Base-by-base conservation (phyloP, 1,140 invertebrate genomes). In the Heliconius eleuchia region DNA sequence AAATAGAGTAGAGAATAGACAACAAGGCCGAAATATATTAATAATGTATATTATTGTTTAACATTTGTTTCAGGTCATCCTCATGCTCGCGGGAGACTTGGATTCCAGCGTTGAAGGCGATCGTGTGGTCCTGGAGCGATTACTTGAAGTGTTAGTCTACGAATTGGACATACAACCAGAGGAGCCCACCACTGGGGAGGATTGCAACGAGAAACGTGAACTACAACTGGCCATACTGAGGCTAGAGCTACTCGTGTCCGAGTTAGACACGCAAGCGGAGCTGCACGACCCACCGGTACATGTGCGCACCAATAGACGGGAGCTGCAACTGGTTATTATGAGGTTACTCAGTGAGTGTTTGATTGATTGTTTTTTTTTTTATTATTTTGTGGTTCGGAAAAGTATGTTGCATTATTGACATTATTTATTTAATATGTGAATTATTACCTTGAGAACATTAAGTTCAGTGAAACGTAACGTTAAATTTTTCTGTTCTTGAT, bases 41-140 rank as follows among this genome's bases (percentile, higher is more conserved):
- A 34, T 71, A 34, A 19, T 23, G 37, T 80, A 37, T 16, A 46
- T 16, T 16, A 46, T 46, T 4, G 4, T 1, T 16, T 0, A 46
- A 46, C 13, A 4, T 5, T 80, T 70, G 71, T 78, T 71, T 11
- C 84, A 98, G 97, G 97, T 98, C 6, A 95, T 99, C 5, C 95
- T 99, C 7, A 98, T 99, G 97, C 94, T 99, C 42, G 98, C 98
- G 6, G 97, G 97, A 70, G 98, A 99, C 93, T 95, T 99, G 11
- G 98, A 99, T 92, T 97, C 97, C 5, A 96, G 96, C 86, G 96
- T 97, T 18, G 98, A 98, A 83, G 96, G 96, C 71, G 98, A 99
- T 85, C 96, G 96, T 83, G 95, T 95, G 1, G 97, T 97, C 42
- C 94, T 99, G 1, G 97, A 98, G 82, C 95, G 95, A 9, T 94